These are phyloP conservation scores for Anagyrus pseudococci DNA, from an alignment of 2,888 invertebrate genomes.

Conservation along the genomic window DNA sequence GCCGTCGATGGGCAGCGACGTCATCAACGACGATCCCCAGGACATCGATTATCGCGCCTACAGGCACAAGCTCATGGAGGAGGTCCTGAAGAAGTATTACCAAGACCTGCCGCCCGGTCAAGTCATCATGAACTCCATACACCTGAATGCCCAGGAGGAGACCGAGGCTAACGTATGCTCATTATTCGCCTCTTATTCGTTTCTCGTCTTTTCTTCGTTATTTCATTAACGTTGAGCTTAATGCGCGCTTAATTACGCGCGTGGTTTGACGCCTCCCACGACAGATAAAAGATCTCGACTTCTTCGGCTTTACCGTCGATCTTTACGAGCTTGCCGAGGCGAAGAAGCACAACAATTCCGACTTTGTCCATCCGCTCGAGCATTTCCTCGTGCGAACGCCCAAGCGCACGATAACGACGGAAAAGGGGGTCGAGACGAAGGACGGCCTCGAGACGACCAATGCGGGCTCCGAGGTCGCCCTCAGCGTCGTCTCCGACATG, in stretches of 20 bases:
- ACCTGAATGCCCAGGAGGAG: conserved; percentile 47
- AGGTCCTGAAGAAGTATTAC: conserved; percentile 48
- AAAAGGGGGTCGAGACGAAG: conserved; percentile 44
- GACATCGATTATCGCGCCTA: conserved; percentile 47
- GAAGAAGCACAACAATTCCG: conserved; percentile 35
- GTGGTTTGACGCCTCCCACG: no score
- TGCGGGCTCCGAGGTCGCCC: conserved; percentile 1
- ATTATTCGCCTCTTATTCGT: not conserved
- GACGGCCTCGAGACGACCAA: conserved; percentile 5
- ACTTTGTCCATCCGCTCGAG: conserved; percentile 48
- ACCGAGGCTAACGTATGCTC: not conserved
- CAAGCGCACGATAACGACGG: conserved; percentile 41
- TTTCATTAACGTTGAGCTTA: no score
- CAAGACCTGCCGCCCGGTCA: conserved; percentile 53
- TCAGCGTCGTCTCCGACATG: not conserved
- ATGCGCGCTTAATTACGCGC: no score
- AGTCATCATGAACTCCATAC: conserved; percentile 54
- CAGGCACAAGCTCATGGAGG: conserved; percentile 50
- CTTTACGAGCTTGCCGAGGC: conserved; percentile 36
- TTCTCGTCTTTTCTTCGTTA: no score
- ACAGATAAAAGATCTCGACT: conserved; percentile 10
- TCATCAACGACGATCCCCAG: conserved; percentile 1
- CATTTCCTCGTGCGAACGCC: conserved; percentile 47
- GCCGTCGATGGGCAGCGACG: not conserved
- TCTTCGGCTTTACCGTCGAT: conserved; percentile 49